A percentile compares a stretch with the other conserved stretches of the same genome.
Evolutionary conservation across 2,888 invertebrate species (phyloP).

Genomic region (Epinotia nisella): DNA sequence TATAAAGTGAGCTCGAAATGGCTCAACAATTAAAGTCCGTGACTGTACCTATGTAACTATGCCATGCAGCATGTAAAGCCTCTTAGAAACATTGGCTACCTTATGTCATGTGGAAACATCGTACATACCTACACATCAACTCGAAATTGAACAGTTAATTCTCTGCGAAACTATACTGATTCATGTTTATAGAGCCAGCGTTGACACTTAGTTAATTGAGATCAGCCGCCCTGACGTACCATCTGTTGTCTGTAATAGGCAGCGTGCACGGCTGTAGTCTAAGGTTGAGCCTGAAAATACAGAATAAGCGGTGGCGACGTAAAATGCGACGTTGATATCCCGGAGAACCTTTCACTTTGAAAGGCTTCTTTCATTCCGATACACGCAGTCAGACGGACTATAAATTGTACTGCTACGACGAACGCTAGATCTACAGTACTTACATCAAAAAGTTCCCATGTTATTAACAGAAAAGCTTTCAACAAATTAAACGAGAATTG

Average conservation of each 20-base stretch:
- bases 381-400: constrained; percentile 28
- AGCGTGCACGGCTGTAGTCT: not conserved
- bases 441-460: constrained; percentile 10
- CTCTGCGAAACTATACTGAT: constrained; percentile 1
- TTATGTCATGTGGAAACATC: not conserved
- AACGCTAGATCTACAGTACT: not conserved
- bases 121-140: not conserved
- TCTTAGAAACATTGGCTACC: not conserved
- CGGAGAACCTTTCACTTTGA: constrained; percentile 29
- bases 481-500: constrained; percentile 16
- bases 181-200: constrained; percentile 7
- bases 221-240: not conserved
- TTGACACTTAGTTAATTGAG: constrained; percentile 22
- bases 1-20: too few species aligned
- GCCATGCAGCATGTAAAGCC: not conserved
- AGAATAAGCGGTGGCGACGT: constrained; percentile 14
- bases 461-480: constrained; percentile 28
- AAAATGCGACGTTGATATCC: constrained; percentile 30
- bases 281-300: not conserved
- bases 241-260: not conserved
- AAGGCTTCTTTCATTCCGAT: constrained; percentile 34
- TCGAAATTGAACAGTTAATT: not conserved
- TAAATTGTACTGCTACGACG: constrained; percentile 26
- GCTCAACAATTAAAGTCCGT: too few species aligned
- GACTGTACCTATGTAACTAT: too few species aligned